Evolutionary conservation across 2,888 invertebrate species (phyloP), one percentile per base, ranked within the genome.

Genomic region (Chymomyza procnemis): DNA sequence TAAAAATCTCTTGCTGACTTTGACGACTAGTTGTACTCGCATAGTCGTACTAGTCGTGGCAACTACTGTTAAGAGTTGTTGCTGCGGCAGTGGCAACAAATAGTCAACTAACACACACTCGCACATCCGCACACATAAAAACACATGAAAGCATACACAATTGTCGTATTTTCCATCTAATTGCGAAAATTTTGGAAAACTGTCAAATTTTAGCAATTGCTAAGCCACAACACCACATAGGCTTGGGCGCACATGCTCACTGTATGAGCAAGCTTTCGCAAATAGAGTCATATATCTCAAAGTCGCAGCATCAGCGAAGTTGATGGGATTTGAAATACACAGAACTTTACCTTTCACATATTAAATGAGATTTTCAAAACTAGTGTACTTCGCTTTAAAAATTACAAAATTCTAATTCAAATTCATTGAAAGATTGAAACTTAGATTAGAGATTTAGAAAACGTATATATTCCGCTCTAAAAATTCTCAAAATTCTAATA

Each of bases 151-250:
- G 16, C 58, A 46, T 47, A 52, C 67, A 57, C 56, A 54, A 84
- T 84, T 79, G 82, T 84, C 74, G 76, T 67, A 73, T 62, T 74
- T 84, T 66, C 79, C 80, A 78, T 80, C 85, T 80, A 80, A 80
- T 84, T 84, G 85, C 71, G 76, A 81, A 84, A 78, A 81, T 80
- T 80, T 84, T 76, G 79, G 79, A 84, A 77, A 80, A 81, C 80
- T 80, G 80, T 84, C 82, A 80, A 80, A 80, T 84, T 74, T 75
- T 69, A 73, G 81, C 74, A 75, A 84, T 79, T 84, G 79, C 81
- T 66, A 80, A 80, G 71, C 85, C 80, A 67, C 80, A 54, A 14
- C 19, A 21, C 54, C 54, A 70, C 74, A n/a, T n/a, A 67, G 66
- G 78, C 54, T 64, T 57, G 34, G 34, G 34, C 34, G 3, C 12